Evolutionary conservation across 53 echinoderm and acorn worm genomes (phyloP).

Genomic region (Temnopleurus reevesii): DNA sequence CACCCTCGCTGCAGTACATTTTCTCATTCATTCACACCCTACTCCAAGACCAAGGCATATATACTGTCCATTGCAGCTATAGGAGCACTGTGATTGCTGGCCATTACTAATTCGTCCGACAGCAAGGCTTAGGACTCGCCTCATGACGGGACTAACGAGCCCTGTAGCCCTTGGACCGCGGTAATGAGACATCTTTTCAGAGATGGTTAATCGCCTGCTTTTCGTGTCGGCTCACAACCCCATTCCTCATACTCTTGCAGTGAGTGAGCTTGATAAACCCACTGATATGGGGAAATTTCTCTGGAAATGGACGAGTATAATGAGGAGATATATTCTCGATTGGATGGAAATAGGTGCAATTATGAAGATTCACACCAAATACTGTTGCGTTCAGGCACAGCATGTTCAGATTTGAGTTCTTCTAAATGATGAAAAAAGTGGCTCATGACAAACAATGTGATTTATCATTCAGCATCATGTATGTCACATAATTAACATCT

Average conservation of each 20-base stretch:
- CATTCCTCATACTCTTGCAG: not conserved
- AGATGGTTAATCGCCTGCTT: conserved; percentile 29
- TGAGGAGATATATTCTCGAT: not conserved
- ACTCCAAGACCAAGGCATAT: no score
- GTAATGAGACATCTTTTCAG: conserved; percentile 23
- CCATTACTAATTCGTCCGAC: conserved; percentile 23
- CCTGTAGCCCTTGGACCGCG: conserved; percentile 27
- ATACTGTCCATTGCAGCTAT: no score
- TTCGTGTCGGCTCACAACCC: not conserved
- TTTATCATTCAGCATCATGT: no score
- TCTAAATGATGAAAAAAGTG: no score
- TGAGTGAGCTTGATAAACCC: not conserved
- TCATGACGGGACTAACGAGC: conserved; percentile 33
- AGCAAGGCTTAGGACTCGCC: conserved; percentile 7
- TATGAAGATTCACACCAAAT: not conserved
- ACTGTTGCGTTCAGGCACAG: not conserved
- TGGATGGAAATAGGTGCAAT: not conserved
- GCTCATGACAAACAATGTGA: no score
- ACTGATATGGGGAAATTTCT: conserved; percentile 20
- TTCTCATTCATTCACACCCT: no score
- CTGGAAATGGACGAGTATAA: not conserved
- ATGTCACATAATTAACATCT: no score
- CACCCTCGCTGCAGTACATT: no score
- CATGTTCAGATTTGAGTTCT: not conserved
- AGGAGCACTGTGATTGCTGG: conserved; percentile 15